Evolutionary conservation across 2,888 invertebrate genomes (phyloP).

Genomic region (Dilophus febrilis): DNA sequence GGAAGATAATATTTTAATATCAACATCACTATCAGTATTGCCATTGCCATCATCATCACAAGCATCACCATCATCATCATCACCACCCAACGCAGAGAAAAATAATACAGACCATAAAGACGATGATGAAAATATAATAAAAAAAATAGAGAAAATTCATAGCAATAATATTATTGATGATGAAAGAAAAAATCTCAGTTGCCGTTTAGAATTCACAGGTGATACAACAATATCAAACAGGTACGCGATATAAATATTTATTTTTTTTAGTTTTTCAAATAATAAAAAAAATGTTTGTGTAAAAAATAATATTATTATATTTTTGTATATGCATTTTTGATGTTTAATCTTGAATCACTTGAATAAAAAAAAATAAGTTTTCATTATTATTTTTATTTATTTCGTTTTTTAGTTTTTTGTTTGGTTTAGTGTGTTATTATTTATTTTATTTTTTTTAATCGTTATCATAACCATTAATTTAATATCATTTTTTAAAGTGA

Average conservation of each 20-base stretch:
- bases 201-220: constrained; percentile 11
- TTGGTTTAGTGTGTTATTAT: too few species aligned
- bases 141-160: neutral
- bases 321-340: too few species aligned
- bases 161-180: neutral
- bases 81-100: constrained; percentile 4
- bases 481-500: too few species aligned
- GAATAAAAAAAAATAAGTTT: too few species aligned
- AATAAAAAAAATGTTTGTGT: too few species aligned
- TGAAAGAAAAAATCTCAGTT: constrained; percentile 4
- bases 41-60: constrained; percentile 4
- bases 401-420: too few species aligned
- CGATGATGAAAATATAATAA: neutral
- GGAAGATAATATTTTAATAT: constrained; percentile 7
- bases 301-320: too few species aligned
- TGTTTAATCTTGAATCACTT: too few species aligned
- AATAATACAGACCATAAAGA: neutral
- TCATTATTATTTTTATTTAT: too few species aligned
- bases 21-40: constrained; percentile 4
- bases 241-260: constrained; percentile 11
- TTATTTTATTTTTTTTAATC: too few species aligned
- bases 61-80: constrained; percentile 10
- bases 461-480: too few species aligned
- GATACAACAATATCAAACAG: constrained; percentile 9
- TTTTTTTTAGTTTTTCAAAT: too few species aligned